Evolutionary conservation across 2,113 vertebrate genomes (phyloP), one percentile per base, ranked within the genome.

Genomic region (Etheostoma cragini): DNA sequence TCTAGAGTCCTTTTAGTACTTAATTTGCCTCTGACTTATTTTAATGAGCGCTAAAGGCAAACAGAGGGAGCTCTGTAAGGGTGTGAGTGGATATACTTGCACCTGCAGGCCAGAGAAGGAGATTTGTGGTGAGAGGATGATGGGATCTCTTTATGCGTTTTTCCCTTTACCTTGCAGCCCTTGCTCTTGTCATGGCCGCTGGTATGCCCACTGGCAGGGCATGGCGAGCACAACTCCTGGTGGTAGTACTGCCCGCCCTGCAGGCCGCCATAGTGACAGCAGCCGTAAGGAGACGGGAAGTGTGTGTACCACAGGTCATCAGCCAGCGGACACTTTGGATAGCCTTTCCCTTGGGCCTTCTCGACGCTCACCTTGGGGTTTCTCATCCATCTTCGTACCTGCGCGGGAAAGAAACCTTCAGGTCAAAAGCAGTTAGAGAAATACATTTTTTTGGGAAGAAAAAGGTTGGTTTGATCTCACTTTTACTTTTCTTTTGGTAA

Each of bases 361-460:
- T 98, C 98, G 85, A 93, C 93, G 2, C 91, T 96, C 77, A 97
- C 96, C 93, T 98, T 96, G 0, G 98, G 97, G 85, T 95, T 98
- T 63, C 97, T 95, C 94, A 99, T 98, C 98, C 98, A 99, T 91
- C 97, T 92, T 61, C 97, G 95, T 75, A 99, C 98, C 98, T 99
- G 89, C 5, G 62, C 6, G 33, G 4, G 35, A 26, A 57, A 76
- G n/a, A 42, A 14, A 15, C 0, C 2, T 3, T 21, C 0, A 22
- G 38, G 21, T 50, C 47, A 62, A 19, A 52, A 66, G 6, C 26
- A 15, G 52, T 12, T 50, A 42, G 26, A 24, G 49, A 52, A 15
- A 74, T 12, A 12, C 5, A 17, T 22, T 57, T 16, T 72, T 16
- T 71, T 2, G 2, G 2, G 6, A 62, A 12, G 6, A 22, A 35